A percentile compares a stretch with the other conserved stretches of the same genome.
These are phyloP conservation scores for Protobothrops mucrosquamatus DNA, from an alignment of 2,113 vertebrate species.

Conservation along the genomic window DNA sequence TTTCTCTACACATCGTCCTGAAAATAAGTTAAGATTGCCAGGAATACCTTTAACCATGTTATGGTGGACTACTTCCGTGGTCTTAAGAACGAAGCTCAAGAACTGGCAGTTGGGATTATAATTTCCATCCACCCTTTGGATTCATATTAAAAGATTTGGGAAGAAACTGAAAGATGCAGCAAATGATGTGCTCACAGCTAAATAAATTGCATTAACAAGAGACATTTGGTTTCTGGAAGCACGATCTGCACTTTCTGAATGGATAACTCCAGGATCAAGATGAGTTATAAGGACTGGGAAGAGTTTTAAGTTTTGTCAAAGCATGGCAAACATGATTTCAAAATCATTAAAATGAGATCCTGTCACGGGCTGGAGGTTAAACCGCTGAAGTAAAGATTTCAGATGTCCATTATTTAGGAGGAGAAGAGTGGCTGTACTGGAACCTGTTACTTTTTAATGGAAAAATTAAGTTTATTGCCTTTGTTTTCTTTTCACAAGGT, in stretches of 20 bases:
- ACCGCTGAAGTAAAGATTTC: not conserved
- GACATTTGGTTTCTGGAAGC: not conserved
- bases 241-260: not conserved
- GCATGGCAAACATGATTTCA: not conserved
- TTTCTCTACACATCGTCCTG: not conserved
- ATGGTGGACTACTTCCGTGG: not conserved
- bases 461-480: not conserved
- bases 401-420: not conserved
- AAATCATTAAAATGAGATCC: not conserved
- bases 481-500: not conserved
- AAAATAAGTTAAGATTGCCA: not conserved
- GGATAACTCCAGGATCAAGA: not conserved
- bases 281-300: not conserved
- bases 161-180: not conserved
- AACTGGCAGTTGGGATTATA: not conserved
- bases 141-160: not conserved
- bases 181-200: not conserved
- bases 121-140: not conserved
- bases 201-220: not conserved
- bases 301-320: not conserved
- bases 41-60: not conserved
- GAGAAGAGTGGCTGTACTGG: not conserved
- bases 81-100: not conserved
- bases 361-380: not conserved
- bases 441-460: not conserved